Evolutionary conservation across 2,113 vertebrate species (phyloP), one percentile per base, ranked within the genome.

Genomic region (Caloenas nicobarica): DNA sequence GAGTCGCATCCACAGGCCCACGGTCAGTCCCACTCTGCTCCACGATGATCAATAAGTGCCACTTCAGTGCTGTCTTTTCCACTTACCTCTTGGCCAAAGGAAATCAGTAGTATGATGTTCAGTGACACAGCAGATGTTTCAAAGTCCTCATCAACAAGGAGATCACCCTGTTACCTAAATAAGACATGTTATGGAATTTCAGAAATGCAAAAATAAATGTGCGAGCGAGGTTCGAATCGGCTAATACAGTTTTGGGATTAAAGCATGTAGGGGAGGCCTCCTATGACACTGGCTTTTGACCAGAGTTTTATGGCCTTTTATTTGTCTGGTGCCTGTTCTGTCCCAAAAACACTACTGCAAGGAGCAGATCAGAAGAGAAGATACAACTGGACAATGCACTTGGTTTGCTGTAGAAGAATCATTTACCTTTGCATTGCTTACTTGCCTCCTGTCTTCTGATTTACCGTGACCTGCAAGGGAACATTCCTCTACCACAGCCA

Each of bases 391-490:
- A 51, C 4, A 4, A 60, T 84, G 38, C 7, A 53, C 42, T 83
- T 84, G 48, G 61, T 84, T 95, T 91, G 48, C 48, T 79, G 29
- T 13, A 60, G 80, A 84, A 61, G 80, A 92, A 81, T 92, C 6
- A 25, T 89, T 93, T 89, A 71, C 69, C 46, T 95, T 60, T 85
- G 73, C 61, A 40, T 53, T 79, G 65, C 71, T 93, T 78, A 23
- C 36, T 93, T 81, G 42, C 51, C 81, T 89, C 29, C 78, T 61
- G 24, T 72, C 86, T 91, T 80, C 69, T 79, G 81, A 82, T 74
- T 86, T 87, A 76, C 69, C 0, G 2, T 89, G 93, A 92, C 91
- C 94, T 87, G 89, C 70, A 76, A 95, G 89, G 81, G 78, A 92
- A 65, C 73, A 82, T 95, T 97, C 46, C 57, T 95, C 38, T 79